These are phyloP conservation scores for Mus minutoides DNA, from an alignment of 2,797 vertebrate genomes.

Conservation along the genomic window DNA sequence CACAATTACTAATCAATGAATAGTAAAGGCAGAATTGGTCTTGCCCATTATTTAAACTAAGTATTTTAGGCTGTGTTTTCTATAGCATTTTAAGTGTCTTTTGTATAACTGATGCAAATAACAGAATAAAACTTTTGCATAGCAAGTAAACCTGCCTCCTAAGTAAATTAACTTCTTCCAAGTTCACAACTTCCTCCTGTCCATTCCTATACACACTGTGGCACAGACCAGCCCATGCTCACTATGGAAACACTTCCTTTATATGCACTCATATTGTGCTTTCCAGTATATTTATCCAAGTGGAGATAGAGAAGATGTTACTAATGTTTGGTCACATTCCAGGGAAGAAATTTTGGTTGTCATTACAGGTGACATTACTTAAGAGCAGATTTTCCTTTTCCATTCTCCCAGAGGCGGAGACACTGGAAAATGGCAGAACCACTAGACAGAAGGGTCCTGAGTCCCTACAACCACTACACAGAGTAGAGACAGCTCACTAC, in stretches of 20 bases:
- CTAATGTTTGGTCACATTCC: not conserved
- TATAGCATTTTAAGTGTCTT: not conserved
- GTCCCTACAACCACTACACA: not conserved
- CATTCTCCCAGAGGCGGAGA: not conserved
- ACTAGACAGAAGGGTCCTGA: not conserved
- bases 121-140: conserved; percentile 26
- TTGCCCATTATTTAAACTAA: conserved; percentile 40
- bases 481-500: not conserved
- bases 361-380: not conserved
- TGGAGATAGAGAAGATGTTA: not conserved
- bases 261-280: not conserved
- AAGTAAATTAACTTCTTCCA: not conserved
- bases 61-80: conserved; percentile 14
- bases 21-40: not conserved
- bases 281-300: not conserved
- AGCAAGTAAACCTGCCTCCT: not conserved
- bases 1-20: conserved; percentile 6
- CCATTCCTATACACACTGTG: not conserved
- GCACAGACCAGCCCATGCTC: not conserved
- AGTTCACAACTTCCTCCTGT: not conserved
- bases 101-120: not conserved
- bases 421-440: not conserved
- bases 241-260: not conserved
- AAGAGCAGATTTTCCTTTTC: not conserved
- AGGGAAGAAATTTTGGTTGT: not conserved